Conservation (phyloP, 2,797 vertebrate genomes). For the Eremophila alpestris region DNA sequence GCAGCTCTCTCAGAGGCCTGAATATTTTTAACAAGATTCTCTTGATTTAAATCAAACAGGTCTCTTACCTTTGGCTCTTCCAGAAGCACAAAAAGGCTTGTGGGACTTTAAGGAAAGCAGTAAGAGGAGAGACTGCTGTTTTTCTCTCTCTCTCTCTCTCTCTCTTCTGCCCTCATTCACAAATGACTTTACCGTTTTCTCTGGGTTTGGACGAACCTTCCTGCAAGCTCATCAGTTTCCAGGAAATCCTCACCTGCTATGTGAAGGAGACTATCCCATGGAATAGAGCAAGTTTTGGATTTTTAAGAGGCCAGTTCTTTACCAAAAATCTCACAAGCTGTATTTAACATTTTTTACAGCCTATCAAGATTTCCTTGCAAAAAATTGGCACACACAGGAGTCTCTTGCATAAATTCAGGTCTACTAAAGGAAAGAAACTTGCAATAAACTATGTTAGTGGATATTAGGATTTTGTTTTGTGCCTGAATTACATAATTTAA, state of each 20-base stretch:
- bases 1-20: not conserved
- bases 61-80: not conserved
- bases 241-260: not conserved
- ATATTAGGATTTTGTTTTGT: not conserved
- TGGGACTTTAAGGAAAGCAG: not conserved
- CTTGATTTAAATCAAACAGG: slow-evolving; percentile 14
- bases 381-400: not conserved
- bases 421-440: not conserved
- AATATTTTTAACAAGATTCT: slow-evolving; percentile 42
- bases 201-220: not conserved
- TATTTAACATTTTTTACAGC: not conserved
- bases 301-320: not conserved
- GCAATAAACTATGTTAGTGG: not conserved
- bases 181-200: not conserved
- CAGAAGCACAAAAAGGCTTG: not conserved
- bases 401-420: not conserved
- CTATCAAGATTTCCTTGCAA: not conserved
- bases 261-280: not conserved
- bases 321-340: not conserved
- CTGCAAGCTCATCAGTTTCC: not conserved
- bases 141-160: not conserved
- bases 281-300: not conserved
- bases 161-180: not conserved
- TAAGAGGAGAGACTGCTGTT: not conserved
- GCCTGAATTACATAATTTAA: not conserved